Evolutionary conservation across 2,888 invertebrate species (phyloP).

Genomic region (Stratiomys singularior): DNA sequence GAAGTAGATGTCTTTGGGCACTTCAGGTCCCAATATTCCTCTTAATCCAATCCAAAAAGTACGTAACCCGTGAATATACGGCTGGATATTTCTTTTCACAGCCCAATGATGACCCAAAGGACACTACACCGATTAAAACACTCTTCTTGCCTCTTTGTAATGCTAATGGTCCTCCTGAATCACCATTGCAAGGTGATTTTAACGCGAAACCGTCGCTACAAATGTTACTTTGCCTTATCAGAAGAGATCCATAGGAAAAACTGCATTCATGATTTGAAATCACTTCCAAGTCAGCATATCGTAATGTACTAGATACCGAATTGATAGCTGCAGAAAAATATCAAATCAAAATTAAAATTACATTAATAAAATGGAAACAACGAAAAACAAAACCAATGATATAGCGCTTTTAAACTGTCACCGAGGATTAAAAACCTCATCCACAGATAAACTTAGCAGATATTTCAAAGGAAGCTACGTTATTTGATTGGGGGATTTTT

Average conservation of each 20-base stretch:
- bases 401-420: not conserved
- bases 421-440: constrained; percentile 57
- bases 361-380: no score
- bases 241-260: not conserved
- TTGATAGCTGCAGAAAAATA: not conserved
- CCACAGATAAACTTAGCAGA: no score
- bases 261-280: not conserved
- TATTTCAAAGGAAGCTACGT: no score
- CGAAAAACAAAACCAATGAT: no score
- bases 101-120: constrained; percentile 10
- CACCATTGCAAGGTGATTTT: constrained; percentile 60
- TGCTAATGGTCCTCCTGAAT: constrained; percentile 62
- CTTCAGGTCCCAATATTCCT: constrained; percentile 8
- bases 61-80: constrained; percentile 46
- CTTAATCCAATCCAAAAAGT: constrained; percentile 47
- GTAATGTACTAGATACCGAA: constrained; percentile 10
- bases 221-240: not conserved
- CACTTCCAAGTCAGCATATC: constrained; percentile 5
- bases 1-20: no score
- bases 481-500: no score
- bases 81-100: constrained; percentile 32
- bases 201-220: constrained; percentile 57
- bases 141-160: constrained; percentile 47
- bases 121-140: constrained; percentile 23
- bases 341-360: no score